phyloP scores from a whole-genome alignment of 2,888 invertebrate species.

The Aethes cnicana region DNA sequence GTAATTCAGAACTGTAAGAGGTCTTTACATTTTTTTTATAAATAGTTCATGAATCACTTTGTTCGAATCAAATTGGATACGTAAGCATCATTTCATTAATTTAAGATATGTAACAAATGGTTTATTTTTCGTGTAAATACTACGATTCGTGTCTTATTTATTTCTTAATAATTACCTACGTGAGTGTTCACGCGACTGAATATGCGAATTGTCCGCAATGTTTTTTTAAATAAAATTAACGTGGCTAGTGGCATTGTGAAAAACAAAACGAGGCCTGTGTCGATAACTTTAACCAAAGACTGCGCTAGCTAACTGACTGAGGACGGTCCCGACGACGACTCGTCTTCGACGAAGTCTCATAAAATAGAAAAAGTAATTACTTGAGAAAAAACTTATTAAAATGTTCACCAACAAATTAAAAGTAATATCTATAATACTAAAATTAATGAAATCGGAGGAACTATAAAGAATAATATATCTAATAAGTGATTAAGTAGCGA shows the following conservation, averaged over 20 bases:
- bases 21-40: constrained; percentile 9
- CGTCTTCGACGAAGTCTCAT: too few species aligned
- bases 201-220: constrained; percentile 17
- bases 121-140: constrained; percentile 29
- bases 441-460: too few species aligned
- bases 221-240: constrained; percentile 2
- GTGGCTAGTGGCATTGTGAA: constrained; percentile 8
- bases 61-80: constrained; percentile 26
- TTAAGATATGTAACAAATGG: constrained; percentile 21
- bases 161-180: constrained; percentile 48
- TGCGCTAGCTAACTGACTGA: constrained; percentile 23
- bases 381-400: too few species aligned
- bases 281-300: constrained; percentile 42
- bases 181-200: constrained; percentile 62
- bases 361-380: too few species aligned
- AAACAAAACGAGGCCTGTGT: constrained; percentile 4
- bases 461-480: too few species aligned
- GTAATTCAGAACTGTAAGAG: constrained; percentile 20
- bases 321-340: too few species aligned
- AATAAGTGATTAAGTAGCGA: too few species aligned
- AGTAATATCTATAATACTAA: too few species aligned
- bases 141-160: constrained; percentile 28
- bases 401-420: too few species aligned
- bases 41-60: constrained; percentile 23
- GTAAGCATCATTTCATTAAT: constrained; percentile 20